Conservation (phyloP, 2,797 vertebrate species). For the Lagodon rhomboides region DNA sequence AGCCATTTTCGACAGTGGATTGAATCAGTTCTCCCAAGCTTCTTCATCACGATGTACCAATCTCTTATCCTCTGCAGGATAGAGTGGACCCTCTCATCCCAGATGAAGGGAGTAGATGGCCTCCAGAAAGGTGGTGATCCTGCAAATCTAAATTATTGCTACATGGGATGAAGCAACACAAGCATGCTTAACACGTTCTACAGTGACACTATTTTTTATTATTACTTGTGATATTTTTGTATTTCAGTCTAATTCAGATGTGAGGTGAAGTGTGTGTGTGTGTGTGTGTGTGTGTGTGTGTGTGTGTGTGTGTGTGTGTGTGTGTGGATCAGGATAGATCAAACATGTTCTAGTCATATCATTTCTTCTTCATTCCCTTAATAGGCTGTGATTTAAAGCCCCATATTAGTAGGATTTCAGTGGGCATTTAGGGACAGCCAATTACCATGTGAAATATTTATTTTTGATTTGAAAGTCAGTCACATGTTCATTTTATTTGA, state of each 20-base stretch:
- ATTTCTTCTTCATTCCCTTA: no score
- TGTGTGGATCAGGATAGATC: no score
- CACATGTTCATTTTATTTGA: no score
- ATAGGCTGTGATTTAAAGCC: no score
- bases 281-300: no score
- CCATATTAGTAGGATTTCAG: no score
- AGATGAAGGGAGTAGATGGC: neutral
- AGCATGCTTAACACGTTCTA: neutral
- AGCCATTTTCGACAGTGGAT: no score
- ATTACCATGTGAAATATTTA: no score
- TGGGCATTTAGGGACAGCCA: no score
- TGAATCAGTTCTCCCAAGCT: neutral
- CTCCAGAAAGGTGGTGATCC: neutral
- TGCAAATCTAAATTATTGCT: neutral
- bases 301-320: no score
- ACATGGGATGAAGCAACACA: neutral
- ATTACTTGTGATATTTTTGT: neutral
- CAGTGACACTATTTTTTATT: neutral
- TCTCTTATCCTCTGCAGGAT: neutral
- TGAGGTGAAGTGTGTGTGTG: constrained; percentile 19
- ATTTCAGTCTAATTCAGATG: neutral
- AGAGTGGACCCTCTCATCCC: neutral
- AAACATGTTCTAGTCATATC: no score
- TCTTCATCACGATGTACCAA: neutral
- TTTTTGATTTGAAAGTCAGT: no score